Evolutionary conservation across 2,113 vertebrate genomes (phyloP).

Genomic region (Peromyscus maniculatus): DNA sequence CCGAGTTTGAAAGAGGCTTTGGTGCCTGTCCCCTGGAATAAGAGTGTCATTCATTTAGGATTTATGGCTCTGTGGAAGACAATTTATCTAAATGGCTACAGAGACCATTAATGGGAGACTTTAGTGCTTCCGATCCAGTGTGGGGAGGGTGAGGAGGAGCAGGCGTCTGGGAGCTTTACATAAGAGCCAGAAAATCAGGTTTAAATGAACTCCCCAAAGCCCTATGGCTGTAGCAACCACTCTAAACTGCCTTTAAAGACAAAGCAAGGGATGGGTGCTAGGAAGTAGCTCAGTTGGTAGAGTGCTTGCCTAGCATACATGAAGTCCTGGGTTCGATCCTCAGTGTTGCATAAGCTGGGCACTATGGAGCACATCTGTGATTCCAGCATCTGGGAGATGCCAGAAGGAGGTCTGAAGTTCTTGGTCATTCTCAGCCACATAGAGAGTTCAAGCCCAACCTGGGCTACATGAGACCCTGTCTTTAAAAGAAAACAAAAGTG

Average conservation of each 20-base stretch:
- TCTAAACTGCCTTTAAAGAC: constrained; percentile 33
- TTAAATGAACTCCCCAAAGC: constrained; percentile 32
- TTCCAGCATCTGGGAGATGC: neutral
- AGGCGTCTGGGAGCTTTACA: neutral
- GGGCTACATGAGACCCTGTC: neutral
- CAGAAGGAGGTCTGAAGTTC: neutral
- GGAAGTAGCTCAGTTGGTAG: neutral
- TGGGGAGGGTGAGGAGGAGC: neutral
- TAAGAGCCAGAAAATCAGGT: neutral
- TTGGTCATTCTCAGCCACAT: neutral
- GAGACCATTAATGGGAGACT: constrained; percentile 60
- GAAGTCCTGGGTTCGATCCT: neutral
- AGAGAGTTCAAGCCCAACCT: neutral
- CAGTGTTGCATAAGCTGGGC: neutral
- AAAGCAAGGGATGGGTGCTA: neutral
- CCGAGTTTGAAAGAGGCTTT: constrained; percentile 54
- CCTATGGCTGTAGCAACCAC: neutral
- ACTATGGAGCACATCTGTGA: neutral
- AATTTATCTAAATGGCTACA: constrained; percentile 47
- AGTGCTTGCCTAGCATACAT: neutral
- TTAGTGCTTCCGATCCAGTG: constrained; percentile 26
- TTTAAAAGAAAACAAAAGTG: neutral
- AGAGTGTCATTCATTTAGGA: constrained; percentile 47
- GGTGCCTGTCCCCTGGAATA: constrained; percentile 67
- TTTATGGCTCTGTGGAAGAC: constrained; percentile 52